A percentile compares a stretch with the other conserved stretches of the same genome.
These are phyloP conservation scores for Haemorhous mexicanus DNA, from an alignment of 2,113 vertebrate species.

Conservation along the genomic window DNA sequence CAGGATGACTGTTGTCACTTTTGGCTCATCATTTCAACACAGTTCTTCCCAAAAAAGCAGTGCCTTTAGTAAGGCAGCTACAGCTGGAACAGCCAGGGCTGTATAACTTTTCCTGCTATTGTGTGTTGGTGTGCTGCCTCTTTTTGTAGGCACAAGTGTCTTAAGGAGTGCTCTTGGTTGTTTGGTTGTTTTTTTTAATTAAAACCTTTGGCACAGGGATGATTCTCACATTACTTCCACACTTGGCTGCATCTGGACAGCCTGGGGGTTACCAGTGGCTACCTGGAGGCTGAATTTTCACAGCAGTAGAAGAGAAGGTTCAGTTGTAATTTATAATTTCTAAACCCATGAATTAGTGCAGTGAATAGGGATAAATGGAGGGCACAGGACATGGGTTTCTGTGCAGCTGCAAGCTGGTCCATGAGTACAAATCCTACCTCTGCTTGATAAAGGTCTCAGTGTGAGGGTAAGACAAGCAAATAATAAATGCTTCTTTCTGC, in stretches of 20 bases:
- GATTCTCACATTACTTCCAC: background rate
- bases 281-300: background rate
- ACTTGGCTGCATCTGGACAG: background rate
- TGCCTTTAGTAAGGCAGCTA: background rate
- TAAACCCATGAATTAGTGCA: background rate
- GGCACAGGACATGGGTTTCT: background rate
- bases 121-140: background rate
- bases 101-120: too few species aligned
- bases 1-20: background rate
- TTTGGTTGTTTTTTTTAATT: background rate
- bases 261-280: background rate
- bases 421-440: background rate
- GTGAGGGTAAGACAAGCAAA: background rate
- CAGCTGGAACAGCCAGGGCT: background rate
- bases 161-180: background rate
- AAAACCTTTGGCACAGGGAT: background rate
- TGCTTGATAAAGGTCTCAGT: background rate
- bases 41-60: background rate
- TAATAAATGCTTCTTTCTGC: background rate
- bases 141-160: background rate
- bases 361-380: background rate
- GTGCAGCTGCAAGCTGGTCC: background rate
- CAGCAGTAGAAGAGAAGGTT: background rate
- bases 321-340: background rate
- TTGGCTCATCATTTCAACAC: background rate